Base-by-base conservation (phyloP, 1,140 invertebrate genomes). In the Drosophila santomea region DNA sequence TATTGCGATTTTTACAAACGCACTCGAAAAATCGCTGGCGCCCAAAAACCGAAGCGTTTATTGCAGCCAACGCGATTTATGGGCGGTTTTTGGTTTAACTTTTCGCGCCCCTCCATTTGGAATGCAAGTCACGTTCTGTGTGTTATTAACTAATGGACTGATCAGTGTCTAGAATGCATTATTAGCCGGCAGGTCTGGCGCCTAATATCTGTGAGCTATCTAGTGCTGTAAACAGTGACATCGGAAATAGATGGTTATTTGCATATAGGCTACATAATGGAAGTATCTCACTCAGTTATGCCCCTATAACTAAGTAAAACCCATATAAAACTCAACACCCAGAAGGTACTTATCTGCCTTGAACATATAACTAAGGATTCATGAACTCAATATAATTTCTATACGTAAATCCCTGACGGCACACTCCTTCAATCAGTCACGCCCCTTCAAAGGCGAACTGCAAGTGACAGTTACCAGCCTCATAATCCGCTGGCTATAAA, bases 1-100 rank as follows among this genome's bases (percentile, higher is more conserved):
- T 91, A 91, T 91, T 91, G 88, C 80, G 77, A 84, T 91, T 91
- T 91, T 91, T 58, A 91, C 88, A 91, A 91, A 91, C 83, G 89
- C 88, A 91, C 88, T 91, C 73, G 67, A 90, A 76, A 82, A 55
- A 39, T 43, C 28, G 54, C 20, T 14, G 35, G n/a, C 38, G 23
- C n/a, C 38, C 59, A 61, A 74, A 69, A 41, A 52, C 62, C 38
- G 35, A 14, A 36, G 67, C 69, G 62, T 67, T 72, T 72, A 72
- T 72, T 66, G 62, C 69, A 58, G 51, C 38, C 38, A 57, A 20
- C 20, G 67, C 67, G 48, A 75, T 75, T 77, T 76, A 77, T 77
- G 63, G 50, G n/a, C 48, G 52, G 58, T 44, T 50, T 59, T 32
- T 23, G 58, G 25, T 41, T 44, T 58, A 62, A 58, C 38, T 36